Evolutionary conservation across 2,797 vertebrate species (phyloP), one percentile per base, ranked within the genome.

Genomic region (Strix occidentalis): DNA sequence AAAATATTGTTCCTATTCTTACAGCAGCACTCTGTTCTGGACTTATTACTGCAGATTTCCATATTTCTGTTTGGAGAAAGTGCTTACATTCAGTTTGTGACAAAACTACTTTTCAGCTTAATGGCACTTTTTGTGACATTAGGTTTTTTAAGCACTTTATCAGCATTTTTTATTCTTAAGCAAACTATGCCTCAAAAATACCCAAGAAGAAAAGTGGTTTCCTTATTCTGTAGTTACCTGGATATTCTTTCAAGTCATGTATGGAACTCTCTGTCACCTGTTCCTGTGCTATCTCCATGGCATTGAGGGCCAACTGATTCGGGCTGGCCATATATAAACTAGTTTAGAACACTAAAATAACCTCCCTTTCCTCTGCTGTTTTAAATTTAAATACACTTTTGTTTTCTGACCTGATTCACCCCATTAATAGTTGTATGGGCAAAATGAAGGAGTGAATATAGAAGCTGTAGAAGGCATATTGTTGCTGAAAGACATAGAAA

Each of bases 81-180:
- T 92, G 78, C 92, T 96, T 96, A 90, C 53, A 8, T 77, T 94
- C 16, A 63, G 41, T 78, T 94, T 82, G 41, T 74, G 68, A 84
- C 68, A 95, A 64, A 91, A 93, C 83, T 90, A 43, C 53, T 89
- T 96, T 95, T 76, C 77, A 87, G n/a, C 70, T 80, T 82, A 91
- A 48, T 48, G 79, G 66, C 66, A 89, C 25, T 92, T 94, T 88
- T 82, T 57, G n/a, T 64, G 48, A 13, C 63, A 25, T 58, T 45
- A 60, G 24, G 8, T 54, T 86, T 94, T 94, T 80, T 58, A 85
- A 81, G 53, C 31, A 50, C 33, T 92, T 87, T 57, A 48, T 94
- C 83, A 94, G 51, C 76, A 28, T 31, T 76, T 15, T 37, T 81
- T 24, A 80, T 84, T 60, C 15, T 87, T 64, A 64, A 61, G 70